Conservation (phyloP, 2,113 vertebrate genomes). For the Sterrhoptilus dennistouni region DNA sequence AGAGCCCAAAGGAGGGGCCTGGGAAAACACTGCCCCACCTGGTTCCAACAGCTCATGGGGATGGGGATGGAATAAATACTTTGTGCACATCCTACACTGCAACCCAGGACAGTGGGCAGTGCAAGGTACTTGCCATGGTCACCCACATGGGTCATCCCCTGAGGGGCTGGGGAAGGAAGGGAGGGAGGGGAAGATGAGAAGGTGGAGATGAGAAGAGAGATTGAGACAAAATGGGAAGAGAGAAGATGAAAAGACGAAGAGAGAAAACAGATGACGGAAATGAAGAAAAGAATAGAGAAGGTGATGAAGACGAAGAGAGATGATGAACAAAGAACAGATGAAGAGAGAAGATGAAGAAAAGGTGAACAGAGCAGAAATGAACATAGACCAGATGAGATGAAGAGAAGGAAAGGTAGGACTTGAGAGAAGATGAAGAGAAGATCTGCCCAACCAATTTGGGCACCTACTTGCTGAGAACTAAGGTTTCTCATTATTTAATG, state of each 20-base stretch:
- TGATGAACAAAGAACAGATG: not conserved
- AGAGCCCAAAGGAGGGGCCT: too few relatives aligned
- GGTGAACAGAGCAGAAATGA: not conserved
- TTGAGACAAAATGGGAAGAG: not conserved
- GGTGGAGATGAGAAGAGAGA: not conserved
- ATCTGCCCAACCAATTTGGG: not conserved
- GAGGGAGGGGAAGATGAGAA: not conserved
- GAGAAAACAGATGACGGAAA: not conserved
- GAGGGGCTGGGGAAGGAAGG: not conserved
- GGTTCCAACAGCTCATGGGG: too few relatives aligned
- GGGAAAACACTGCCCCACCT: too few relatives aligned
- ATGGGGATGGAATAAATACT: too few relatives aligned
- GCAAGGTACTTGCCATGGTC: not conserved
- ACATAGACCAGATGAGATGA: not conserved
- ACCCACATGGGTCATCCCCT: rapidly evolving
- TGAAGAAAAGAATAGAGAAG: not conserved
- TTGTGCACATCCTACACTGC: too few relatives aligned
- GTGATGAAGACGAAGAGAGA: not conserved
- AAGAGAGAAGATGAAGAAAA: not conserved
- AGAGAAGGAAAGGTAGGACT: not conserved
- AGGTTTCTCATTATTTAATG: not conserved
- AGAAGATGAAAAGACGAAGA: not conserved
- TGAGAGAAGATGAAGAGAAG: not conserved
- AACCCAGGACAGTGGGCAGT: too few relatives aligned
- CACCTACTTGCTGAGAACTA: not conserved